These are phyloP conservation scores for Dasypolia templi DNA, from an alignment of 2,888 invertebrate genomes.

Conservation along the genomic window DNA sequence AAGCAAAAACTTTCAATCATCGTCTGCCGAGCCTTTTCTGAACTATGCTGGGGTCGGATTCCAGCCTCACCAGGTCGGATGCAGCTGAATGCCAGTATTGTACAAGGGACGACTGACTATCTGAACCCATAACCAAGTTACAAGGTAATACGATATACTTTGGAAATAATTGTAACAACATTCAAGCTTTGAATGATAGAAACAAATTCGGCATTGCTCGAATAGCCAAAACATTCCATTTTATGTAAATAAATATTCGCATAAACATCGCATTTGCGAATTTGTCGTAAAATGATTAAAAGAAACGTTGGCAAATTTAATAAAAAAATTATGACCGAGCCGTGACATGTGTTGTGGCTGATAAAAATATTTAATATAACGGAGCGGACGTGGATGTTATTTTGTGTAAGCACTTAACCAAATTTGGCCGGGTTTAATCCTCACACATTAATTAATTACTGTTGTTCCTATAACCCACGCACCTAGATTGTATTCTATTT, in stretches of 20 bases:
- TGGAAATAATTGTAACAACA: not conserved
- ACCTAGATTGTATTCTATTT: conserved; percentile 11
- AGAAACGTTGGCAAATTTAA: conserved; percentile 55
- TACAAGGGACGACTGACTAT: too few species aligned
- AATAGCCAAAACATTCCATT: conserved; percentile 22
- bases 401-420: conserved; percentile 32
- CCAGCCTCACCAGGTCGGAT: too few species aligned
- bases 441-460: conserved; percentile 1
- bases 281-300: conserved; percentile 52
- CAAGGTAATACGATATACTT: not conserved
- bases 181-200: conserved; percentile 13
- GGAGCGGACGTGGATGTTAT: conserved; percentile 36
- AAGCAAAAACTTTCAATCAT: too few species aligned
- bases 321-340: conserved; percentile 56
- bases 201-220: conserved; percentile 24
- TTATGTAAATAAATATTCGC: conserved; percentile 55
- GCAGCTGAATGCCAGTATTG: too few species aligned
- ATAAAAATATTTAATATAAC: conserved; percentile 53
- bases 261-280: conserved; percentile 39
- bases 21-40: too few species aligned
- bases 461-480: not conserved
- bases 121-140: too few species aligned
- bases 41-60: too few species aligned
- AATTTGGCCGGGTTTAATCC: conserved; percentile 41
- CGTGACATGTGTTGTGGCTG: conserved; percentile 53